phyloP scores from a whole-genome alignment of 2,113 vertebrate species.

The Nanorana parkeri region DNA sequence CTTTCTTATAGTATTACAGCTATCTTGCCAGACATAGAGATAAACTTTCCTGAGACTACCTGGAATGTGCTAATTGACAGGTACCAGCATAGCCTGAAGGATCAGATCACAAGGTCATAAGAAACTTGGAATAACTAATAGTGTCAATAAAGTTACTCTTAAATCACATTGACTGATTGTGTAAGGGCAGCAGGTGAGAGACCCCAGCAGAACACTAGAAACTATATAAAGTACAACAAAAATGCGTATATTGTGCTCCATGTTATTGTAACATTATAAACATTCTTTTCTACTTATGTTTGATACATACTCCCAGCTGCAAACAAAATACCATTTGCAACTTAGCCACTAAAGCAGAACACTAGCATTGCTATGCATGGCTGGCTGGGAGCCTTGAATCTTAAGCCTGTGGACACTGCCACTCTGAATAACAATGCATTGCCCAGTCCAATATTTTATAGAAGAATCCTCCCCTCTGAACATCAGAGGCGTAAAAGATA shows the following conservation, averaged over 20 bases:
- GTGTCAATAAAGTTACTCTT: constrained; percentile 39
- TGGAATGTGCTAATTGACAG: constrained; percentile 47
- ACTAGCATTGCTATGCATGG: no score
- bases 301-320: no score
- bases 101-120: constrained; percentile 28
- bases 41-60: constrained; percentile 21
- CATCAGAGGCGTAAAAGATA: no score
- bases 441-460: no score
- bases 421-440: no score
- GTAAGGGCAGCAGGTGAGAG: constrained; percentile 29
- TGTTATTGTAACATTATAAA: no score
- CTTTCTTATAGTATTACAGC: constrained; percentile 7
- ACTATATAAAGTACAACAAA: constrained; percentile 11
- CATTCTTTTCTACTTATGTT: no score
- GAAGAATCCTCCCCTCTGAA: no score
- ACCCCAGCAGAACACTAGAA: constrained; percentile 12
- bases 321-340: no score
- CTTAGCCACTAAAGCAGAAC: no score
- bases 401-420: no score
- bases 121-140: constrained; percentile 36
- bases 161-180: constrained; percentile 28
- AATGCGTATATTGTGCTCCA: not conserved
- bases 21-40: not conserved
- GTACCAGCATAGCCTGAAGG: constrained; percentile 45
- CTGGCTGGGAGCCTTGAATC: no score